A percentile compares a stretch with the other conserved stretches of the same genome.
Conservation (phyloP, 2,888 invertebrate species). For the Macaria notata region DNA sequence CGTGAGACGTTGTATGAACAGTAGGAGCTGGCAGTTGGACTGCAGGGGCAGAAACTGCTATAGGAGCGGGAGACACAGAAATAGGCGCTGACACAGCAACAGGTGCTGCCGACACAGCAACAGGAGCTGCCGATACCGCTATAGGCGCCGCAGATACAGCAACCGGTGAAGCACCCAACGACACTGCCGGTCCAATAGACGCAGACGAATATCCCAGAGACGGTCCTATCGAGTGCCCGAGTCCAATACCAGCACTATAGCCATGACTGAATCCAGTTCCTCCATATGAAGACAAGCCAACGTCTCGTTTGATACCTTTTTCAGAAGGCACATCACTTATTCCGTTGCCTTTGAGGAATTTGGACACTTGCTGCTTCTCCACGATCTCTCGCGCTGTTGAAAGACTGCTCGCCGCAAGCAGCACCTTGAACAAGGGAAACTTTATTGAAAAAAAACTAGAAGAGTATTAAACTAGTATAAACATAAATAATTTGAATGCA, state of each 20-base stretch:
- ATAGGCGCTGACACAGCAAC: conserved; percentile 25
- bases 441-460: too few relatives aligned
- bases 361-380: conserved; percentile 57
- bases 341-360: conserved; percentile 59
- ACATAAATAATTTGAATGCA: too few relatives aligned
- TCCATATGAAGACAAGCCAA: conserved; percentile 30
- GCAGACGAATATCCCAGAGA: conserved; percentile 12
- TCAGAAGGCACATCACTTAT: conserved; percentile 60
- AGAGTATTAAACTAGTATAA: too few relatives aligned
- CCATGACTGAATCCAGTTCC: conserved; percentile 8
- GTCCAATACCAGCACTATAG: conserved; percentile 1
- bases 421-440: conserved; percentile 52
- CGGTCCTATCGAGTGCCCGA: conserved; percentile 2
- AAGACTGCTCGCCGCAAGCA: conserved; percentile 64
- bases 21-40: conserved; percentile 45
- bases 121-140: conserved; percentile 32
- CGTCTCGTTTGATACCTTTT: conserved; percentile 66
- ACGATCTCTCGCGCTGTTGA: conserved; percentile 58
- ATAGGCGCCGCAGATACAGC: conserved; percentile 28
- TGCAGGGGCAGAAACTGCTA: conserved; percentile 34
- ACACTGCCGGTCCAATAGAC: conserved; percentile 1
- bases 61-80: conserved; percentile 36
- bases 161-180: not conserved
- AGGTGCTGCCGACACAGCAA: conserved; percentile 35
- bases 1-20: conserved; percentile 65